A percentile compares a stretch with the other conserved stretches of the same genome.
phyloP scores from a whole-genome alignment of 2,113 vertebrate species.

The Paralichthys olivaceus region DNA sequence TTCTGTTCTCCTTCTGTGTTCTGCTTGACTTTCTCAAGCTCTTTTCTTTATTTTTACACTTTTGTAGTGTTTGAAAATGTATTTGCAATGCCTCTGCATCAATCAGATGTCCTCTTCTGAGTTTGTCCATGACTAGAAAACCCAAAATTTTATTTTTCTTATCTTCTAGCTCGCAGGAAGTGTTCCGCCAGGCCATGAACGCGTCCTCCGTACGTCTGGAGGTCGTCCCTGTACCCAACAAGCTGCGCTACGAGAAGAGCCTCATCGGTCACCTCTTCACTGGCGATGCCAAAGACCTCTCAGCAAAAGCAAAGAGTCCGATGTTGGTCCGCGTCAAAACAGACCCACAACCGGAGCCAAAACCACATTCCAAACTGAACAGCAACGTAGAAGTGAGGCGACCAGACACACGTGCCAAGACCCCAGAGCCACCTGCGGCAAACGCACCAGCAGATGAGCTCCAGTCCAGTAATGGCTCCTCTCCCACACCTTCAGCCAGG shows the following conservation, averaged over 20 bases:
- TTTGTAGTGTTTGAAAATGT: conserved; percentile 5
- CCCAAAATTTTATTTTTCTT: background rate
- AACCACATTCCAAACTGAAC: conserved; percentile 1
- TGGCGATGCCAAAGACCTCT: conserved; percentile 65
- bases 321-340: conserved; percentile 67
- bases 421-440: conserved; percentile 15
- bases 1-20: conserved; percentile 17
- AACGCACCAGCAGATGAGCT: conserved; percentile 8
- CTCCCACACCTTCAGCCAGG: conserved; percentile 17
- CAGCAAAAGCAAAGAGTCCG: conserved; percentile 79
- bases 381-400: conserved; percentile 26
- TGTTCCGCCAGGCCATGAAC: conserved; percentile 92
- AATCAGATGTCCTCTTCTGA: background rate
- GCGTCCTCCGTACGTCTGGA: conserved; percentile 81
- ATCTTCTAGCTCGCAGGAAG: conserved; percentile 88
- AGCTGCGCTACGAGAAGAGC: conserved; percentile 90
- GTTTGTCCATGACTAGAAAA: background rate
- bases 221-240: conserved; percentile 84
- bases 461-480: background rate
- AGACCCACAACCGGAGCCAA: background rate
- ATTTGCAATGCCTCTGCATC: background rate
- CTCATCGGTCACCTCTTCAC: conserved; percentile 87
- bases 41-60: background rate
- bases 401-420: conserved; percentile 44
- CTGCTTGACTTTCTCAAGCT: background rate